These are phyloP conservation scores for Pandemis corylana DNA, from an alignment of 2,888 invertebrate species.

Conservation along the genomic window DNA sequence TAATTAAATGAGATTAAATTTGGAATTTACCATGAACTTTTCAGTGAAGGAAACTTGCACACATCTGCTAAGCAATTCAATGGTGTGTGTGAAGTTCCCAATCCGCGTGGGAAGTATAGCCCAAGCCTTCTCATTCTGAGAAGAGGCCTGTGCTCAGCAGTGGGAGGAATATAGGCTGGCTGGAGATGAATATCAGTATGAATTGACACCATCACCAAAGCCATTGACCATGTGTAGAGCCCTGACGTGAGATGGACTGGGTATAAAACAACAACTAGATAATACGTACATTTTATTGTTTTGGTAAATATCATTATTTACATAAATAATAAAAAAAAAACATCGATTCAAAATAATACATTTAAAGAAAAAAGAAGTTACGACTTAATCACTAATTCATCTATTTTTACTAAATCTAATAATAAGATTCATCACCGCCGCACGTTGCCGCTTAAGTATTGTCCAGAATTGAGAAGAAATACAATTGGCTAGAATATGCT, in stretches of 20 bases:
- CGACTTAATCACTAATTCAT: conserved; percentile 66
- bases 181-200: no score
- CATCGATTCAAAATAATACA: conserved; percentile 57
- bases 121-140: no score
- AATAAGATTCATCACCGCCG: conserved; percentile 66
- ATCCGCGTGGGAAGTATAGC: no score
- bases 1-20: no score
- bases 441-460: conserved; percentile 58
- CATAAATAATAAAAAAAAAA: conserved; percentile 73
- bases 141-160: no score
- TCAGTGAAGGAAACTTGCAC: no score
- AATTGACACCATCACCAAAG: no score
- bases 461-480: conserved; percentile 57
- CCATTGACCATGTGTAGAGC: no score
- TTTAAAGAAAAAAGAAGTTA: conserved; percentile 50
- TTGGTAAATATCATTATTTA: conserved; percentile 69
- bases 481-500: conserved; percentile 55
- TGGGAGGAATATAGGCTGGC: no score
- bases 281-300: conserved; percentile 60
- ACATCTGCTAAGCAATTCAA: no score
- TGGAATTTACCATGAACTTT: no score
- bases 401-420: conserved; percentile 72
- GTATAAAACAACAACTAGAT: conserved; percentile 47
- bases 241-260: neutral
- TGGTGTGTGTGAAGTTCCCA: no score